Conservation (phyloP, 2,113 vertebrate species). For the Delphinapterus leucas region DNA sequence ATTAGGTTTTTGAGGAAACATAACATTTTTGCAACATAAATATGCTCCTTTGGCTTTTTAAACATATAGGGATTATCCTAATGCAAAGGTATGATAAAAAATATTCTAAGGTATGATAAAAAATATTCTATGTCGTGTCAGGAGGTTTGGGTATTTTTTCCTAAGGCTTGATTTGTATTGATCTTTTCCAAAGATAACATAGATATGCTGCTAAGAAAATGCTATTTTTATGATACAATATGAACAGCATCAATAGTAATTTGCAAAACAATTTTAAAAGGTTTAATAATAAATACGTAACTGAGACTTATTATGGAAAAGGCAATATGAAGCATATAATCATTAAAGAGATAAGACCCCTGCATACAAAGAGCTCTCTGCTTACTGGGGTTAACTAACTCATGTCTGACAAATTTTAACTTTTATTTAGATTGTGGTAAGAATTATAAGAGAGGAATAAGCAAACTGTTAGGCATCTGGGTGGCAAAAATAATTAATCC, state of each 20-base stretch:
- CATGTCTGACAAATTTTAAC: neutral
- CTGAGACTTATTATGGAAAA: neutral
- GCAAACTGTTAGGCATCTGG: neutral
- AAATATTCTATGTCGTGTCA: neutral
- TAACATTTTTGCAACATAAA: constrained; percentile 13
- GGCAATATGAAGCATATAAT: neutral
- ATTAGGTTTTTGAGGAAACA: constrained; percentile 57
- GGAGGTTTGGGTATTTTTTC: neutral
- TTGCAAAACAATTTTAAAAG: neutral
- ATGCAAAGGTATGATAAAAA: neutral
- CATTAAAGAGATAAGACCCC: neutral
- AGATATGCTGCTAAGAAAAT: neutral
- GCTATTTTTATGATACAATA: neutral
- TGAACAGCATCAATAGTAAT: neutral
- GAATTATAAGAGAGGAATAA: neutral
- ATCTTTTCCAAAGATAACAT: neutral
- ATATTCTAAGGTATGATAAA: neutral
- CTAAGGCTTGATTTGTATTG: neutral
- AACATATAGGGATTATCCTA: neutral
- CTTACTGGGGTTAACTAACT: neutral
- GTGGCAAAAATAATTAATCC: neutral
- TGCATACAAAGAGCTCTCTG: neutral
- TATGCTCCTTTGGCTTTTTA: neutral
- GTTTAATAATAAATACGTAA: neutral
- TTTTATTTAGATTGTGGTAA: neutral